phyloP scores from a whole-genome alignment of 2,888 invertebrate genomes.

The Atrina japonica region DNA sequence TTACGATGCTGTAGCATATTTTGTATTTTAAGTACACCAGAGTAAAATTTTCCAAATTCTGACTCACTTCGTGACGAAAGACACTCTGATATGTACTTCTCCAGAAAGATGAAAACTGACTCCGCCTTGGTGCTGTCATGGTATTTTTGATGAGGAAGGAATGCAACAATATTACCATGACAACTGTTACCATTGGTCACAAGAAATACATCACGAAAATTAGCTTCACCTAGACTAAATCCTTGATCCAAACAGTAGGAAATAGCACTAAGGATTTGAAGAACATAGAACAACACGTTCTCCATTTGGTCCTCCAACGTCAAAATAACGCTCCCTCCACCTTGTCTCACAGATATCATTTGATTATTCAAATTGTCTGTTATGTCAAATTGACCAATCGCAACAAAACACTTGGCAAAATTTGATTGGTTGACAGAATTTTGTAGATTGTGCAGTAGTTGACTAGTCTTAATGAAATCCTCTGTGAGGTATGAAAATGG shows the following conservation, averaged over 20 bases:
- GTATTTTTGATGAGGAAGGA: constrained; percentile 69
- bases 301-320: constrained; percentile 63
- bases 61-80: constrained; percentile 52
- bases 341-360: constrained; percentile 51
- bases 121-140: constrained; percentile 71
- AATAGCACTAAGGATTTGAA: constrained; percentile 73
- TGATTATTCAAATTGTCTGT: constrained; percentile 67
- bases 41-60: constrained; percentile 48
- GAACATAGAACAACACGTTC: constrained; percentile 61
- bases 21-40: constrained; percentile 60
- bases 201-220: constrained; percentile 70
- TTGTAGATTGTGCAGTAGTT: constrained; percentile 67
- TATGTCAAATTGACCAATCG: constrained; percentile 68
- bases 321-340: constrained; percentile 43
- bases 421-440: constrained; percentile 64
- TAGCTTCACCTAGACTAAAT: constrained; percentile 68
- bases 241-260: constrained; percentile 74
- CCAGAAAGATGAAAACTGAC: constrained; percentile 67
- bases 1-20: constrained; percentile 62
- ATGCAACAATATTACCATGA: constrained; percentile 63
- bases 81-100: constrained; percentile 63
- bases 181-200: constrained; percentile 62
- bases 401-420: constrained; percentile 68
- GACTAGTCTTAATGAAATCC: constrained; percentile 72
- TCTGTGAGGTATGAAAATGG: constrained; percentile 72